phyloP scores from a whole-genome alignment of 2,888 invertebrate species.

The Nemoura dubitans region DNA sequence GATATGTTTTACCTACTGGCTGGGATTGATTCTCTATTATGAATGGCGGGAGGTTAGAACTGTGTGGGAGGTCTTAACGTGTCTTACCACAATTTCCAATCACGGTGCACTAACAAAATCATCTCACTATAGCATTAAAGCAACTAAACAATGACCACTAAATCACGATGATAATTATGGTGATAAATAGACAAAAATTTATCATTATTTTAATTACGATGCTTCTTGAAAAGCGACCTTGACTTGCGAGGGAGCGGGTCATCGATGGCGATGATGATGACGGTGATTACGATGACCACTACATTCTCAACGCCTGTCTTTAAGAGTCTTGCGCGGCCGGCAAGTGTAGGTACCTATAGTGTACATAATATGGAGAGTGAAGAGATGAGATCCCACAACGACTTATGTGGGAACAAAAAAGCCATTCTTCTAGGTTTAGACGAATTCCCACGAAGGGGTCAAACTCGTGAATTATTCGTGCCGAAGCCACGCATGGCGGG shows the following conservation, averaged over 20 bases:
- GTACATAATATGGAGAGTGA: background rate
- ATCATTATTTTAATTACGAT: background rate
- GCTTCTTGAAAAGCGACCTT: background rate
- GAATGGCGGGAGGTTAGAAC: too few relatives aligned
- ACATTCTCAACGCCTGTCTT: background rate
- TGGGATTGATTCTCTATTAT: too few relatives aligned
- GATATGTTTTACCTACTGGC: too few relatives aligned
- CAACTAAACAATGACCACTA: background rate
- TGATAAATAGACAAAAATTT: background rate
- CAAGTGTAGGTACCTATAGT: background rate
- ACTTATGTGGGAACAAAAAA: background rate
- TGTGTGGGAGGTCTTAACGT: too few relatives aligned
- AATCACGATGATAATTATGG: background rate
- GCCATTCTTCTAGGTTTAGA: background rate
- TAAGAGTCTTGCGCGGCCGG: background rate
- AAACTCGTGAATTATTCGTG: background rate
- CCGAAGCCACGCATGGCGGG: too few relatives aligned
- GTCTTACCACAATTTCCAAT: too few relatives aligned
- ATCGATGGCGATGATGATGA: background rate
- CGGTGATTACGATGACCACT: background rate
- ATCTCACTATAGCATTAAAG: background rate
- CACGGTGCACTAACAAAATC: too few relatives aligned
- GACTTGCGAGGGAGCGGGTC: conserved; percentile 1
- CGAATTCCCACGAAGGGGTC: background rate
- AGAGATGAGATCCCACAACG: background rate